Evolutionary conservation across 1,140 invertebrate genomes (phyloP).

Genomic region (Subanguina moxae): DNA sequence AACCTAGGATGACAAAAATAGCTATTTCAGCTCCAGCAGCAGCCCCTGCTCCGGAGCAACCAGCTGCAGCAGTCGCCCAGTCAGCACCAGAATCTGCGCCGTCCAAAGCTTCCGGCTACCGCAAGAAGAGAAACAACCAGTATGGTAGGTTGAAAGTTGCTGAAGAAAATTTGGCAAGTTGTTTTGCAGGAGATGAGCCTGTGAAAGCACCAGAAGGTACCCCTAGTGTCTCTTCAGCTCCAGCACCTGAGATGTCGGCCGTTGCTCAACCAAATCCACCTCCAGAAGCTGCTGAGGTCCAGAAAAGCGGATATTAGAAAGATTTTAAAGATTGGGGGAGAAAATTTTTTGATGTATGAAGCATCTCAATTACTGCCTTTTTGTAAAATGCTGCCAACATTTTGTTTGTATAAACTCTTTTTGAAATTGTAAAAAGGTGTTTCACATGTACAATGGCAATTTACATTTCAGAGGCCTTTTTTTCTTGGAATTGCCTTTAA

Average conservation of each 20-base stretch:
- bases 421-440: background rate
- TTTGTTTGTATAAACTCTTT: background rate
- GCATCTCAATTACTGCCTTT: too few relatives aligned
- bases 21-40: background rate
- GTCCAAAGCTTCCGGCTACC: background rate
- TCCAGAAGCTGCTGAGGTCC: constrained; percentile 6
- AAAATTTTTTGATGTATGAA: background rate
- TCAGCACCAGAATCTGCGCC: constrained; percentile 2
- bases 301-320: constrained; percentile 6
- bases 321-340: background rate
- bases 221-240: background rate
- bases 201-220: background rate
- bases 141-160: constrained; percentile 5
- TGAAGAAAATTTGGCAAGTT: background rate
- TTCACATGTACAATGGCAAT: background rate
- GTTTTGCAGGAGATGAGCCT: constrained; percentile 11
- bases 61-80: constrained; percentile 1
- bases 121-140: constrained; percentile 4
- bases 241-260: constrained; percentile 6
- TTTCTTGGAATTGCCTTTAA: too few relatives aligned
- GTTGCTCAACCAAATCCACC: background rate
- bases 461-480: too few relatives aligned
- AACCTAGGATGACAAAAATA: background rate
- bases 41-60: constrained; percentile 9
- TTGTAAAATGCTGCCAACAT: constrained; percentile 1